Conservation (phyloP, 2,113 vertebrate species). For the Entelurus aequoreus region DNA sequence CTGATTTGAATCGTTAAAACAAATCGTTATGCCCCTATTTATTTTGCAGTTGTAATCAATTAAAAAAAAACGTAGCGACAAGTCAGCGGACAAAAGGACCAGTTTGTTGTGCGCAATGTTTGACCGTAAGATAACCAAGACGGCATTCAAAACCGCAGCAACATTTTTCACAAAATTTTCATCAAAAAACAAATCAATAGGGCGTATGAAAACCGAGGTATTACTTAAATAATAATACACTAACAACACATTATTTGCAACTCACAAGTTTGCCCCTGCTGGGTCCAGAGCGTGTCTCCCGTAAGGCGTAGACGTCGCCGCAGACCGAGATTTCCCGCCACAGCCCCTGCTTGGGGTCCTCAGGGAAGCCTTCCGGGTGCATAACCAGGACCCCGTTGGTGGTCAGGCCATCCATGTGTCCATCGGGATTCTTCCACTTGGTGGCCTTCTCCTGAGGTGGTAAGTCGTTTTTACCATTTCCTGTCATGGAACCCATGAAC, state of each 20-base stretch:
- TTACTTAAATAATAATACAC: not conserved
- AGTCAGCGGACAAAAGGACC: no score
- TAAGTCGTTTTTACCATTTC: not conserved
- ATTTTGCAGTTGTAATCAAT: no score
- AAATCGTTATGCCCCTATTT: no score
- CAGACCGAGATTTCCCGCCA: slow-evolving; percentile 98
- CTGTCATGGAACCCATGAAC: not conserved
- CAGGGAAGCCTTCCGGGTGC: slow-evolving; percentile 91
- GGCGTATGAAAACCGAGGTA: no score
- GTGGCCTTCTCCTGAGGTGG: slow-evolving; percentile 88
- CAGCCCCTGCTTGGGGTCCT: slow-evolving; percentile 87
- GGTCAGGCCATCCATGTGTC: slow-evolving; percentile 96
- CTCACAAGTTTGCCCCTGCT: slow-evolving; percentile 88
- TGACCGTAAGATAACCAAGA: no score
- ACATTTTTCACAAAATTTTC: no score
- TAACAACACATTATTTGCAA: not conserved
- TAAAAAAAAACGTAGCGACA: no score
- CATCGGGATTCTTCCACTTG: slow-evolving; percentile 98
- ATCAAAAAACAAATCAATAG: no score
- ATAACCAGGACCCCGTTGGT: slow-evolving; percentile 97
- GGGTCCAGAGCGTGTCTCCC: slow-evolving; percentile 93
- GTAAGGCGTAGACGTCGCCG: slow-evolving; percentile 90
- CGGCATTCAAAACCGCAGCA: no score
- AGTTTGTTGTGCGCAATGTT: no score
- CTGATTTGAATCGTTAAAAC: no score